Base-by-base conservation (phyloP, 2,797 vertebrate genomes). In the Semotilus atromaculatus region DNA sequence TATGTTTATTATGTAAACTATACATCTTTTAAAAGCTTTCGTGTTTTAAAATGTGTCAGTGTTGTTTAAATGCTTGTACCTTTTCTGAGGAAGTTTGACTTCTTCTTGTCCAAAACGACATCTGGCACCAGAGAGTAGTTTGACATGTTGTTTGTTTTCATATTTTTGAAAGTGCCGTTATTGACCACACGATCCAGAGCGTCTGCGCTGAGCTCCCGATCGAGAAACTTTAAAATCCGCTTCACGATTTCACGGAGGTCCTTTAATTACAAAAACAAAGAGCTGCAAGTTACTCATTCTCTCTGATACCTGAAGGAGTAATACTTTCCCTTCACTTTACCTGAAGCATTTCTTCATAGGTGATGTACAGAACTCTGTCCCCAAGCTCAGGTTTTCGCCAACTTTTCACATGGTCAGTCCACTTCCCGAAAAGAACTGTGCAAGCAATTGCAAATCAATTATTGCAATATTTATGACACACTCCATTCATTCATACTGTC, bases 371-470 rank as follows among this genome's bases (percentile, higher is more conserved):
- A 84, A 97, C 95, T 90, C 96, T 93, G 79, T 96, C 94, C 58
- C 90, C 93, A 45, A 95, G 90, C 73, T 93, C 91, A 36, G 94
- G 70, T 31, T 92, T 89, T 88, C 87, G 94, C 97, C 97, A 97
- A 86, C 96, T 93, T 91, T 96, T 97, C 82, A 97, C 89, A 23
- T 97, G 97, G 68, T 97, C 95, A 0, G 96, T 96, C 97, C 97
- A 97, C 92, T 97, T 97, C 79, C 96, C 97, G 80, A 96, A 97
- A 72, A 96, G 5, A 89, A 97, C 97, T 97, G 90, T 53, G 88
- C 55, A 88, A 45, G 62, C 23, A 73, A 60, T 31, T 51, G 55
- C 7, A 58, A 36, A 48, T 23, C 21, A 9, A 77, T 31, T 5
- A 70, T 74, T 76, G 66, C 5, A 26, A 38, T 36, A 51, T 66